phyloP scores from a whole-genome alignment of 2,113 vertebrate species.

The Castor canadensis region DNA sequence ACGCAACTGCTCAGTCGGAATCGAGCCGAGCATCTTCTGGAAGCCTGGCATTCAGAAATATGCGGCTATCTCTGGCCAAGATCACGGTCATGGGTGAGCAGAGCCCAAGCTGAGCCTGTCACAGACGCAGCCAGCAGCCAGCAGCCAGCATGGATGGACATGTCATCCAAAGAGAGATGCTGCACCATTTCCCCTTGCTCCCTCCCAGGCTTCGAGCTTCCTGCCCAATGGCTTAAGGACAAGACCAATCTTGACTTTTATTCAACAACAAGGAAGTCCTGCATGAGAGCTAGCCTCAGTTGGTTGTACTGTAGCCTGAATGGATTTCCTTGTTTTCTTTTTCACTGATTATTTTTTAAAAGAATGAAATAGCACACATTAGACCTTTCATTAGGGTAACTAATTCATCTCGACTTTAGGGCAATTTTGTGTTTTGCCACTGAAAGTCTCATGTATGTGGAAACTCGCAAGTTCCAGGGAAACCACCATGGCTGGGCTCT shows the following conservation, averaged over 20 bases:
- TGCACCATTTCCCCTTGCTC: accelerated
- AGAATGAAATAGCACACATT: background rate
- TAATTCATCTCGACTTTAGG: background rate
- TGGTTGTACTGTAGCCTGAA: background rate
- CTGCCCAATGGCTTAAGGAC: background rate
- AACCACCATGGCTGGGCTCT: background rate
- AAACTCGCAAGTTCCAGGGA: background rate
- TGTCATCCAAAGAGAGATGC: background rate
- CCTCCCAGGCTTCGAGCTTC: background rate
- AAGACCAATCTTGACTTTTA: background rate
- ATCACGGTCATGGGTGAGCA: background rate
- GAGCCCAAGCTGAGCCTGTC: background rate
- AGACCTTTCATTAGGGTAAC: background rate
- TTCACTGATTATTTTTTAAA: background rate
- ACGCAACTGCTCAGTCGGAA: background rate
- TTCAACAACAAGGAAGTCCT: background rate
- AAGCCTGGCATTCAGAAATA: background rate
- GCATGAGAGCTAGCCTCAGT: background rate
- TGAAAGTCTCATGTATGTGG: background rate
- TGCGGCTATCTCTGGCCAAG: background rate
- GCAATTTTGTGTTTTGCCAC: background rate
- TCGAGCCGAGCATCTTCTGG: accelerated
- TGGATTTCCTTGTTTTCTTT: background rate
- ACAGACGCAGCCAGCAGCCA: background rate
- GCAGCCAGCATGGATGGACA: background rate